Evolutionary conservation across 2,888 invertebrate genomes (phyloP), one percentile per base, ranked within the genome.

Genomic region (Cantharis flavilabris): DNA sequence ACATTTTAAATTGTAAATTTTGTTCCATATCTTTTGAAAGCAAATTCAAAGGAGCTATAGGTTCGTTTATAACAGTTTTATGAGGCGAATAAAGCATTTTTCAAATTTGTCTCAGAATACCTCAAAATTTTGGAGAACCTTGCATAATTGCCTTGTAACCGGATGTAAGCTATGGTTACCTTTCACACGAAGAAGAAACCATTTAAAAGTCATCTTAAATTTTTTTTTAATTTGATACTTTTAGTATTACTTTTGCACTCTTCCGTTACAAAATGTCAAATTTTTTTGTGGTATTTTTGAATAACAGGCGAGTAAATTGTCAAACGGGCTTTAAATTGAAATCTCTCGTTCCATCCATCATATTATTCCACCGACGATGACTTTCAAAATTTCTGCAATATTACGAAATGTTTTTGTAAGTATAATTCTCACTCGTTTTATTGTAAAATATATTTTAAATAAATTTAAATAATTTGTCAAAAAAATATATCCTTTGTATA

Each of bases 1-100:
- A 62, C 26, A 18, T 49, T 62, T 72, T 72, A n/a, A 26, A 67
- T 26, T 67, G 23, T 49, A 72, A 67, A 72, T 72, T 67, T 64
- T 13, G 13, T 18, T 64, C 30, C 26, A 64, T 64, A 23, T 49
- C 33, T 23, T 62, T 23, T 26, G 69, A 26, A 26, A 30, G 49
- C 49, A 49, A 49, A 49, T 49, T 49, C n/a, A 49, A 49, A 49
- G 49, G n/a, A 49, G 49, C n/a, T 49, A 49, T 49, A 49, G 49
- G 49, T 49, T 49, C 49, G 49, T 49, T 49, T 49, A 49, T 49
- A 49, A 49, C 49, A 49, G 49, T 49, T 49, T 49, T 49, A 49
- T 49, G 49, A 49, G 49, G 49, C 49, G 49, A 49, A 49, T 49
- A n/a, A 49, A 49, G n/a, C 7, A n/a, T n/a, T 33, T 49, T 49